Evolutionary conservation across 1,140 invertebrate species (phyloP), one percentile per base, ranked within the genome.

Genomic region (Leptoteleia sp.): DNA sequence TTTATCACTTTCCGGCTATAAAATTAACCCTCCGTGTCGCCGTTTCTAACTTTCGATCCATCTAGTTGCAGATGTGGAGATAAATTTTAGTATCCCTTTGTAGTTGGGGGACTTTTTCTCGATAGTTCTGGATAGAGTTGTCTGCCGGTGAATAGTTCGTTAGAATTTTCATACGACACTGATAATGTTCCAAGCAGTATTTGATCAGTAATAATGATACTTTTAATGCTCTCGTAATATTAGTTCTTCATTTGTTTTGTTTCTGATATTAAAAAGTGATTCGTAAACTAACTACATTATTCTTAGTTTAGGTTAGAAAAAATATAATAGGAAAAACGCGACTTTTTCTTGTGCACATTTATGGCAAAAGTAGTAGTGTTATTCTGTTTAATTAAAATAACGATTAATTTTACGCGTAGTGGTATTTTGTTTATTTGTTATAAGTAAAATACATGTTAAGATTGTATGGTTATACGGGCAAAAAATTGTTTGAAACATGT

Each of bases 1-100:
- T 73, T 73, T 64, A 73, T 73, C 59, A 73, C 70, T 75, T 65
- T 38, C 43, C 22, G 61, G 61, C 61, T 50, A 65, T 75, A 73
- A 73, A 73, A 73, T 73, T 73, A 73, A 73, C 57, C 70, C 70
- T 57, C 70, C 31, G 42, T 47, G 57, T 35, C 9, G 52, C 6
- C n/a, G 38, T 42, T 22, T 27, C 38, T 13, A 64, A 75, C 61
- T 65, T 65, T 75, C 61, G 70, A 57, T 65, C 42, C 50, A 50
- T 75, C 59, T 50, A 65, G 42, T 50, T 65, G 17, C 22, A 52
- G 52, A 57, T 65, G 35, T 3, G 25, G 8, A 40, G 52, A 65
- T 75, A 75, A 57, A 57, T 72, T 72, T 72, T 42, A 61, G 54
- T 43, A 62, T 62, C 40, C 48, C 9, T 54, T 45, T 38, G 45